Evolutionary conservation across 2,113 vertebrate genomes (phyloP).

Genomic region (Cyprinus carpio): DNA sequence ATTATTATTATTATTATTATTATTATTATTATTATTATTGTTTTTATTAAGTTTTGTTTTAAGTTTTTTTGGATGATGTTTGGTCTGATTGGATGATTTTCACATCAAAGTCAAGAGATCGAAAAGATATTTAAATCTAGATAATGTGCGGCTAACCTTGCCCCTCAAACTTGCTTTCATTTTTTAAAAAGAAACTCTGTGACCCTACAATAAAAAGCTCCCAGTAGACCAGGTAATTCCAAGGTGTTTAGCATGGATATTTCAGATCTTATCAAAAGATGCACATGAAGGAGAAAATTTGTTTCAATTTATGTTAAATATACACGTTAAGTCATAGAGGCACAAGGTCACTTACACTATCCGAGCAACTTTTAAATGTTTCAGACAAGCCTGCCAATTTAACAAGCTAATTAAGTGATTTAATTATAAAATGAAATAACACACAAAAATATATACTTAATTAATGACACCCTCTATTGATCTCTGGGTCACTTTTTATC

Average conservation of each 20-base stretch:
- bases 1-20: not conserved
- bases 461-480: not conserved
- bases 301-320: not conserved
- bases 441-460: not conserved
- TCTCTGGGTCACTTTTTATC: not conserved
- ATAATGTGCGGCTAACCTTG: constrained; percentile 6
- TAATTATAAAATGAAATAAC: not conserved
- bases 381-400: not conserved
- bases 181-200: not conserved
- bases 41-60: too few relatives aligned
- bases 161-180: not conserved
- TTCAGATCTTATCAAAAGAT: constrained; percentile 15
- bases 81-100: too few relatives aligned
- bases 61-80: too few relatives aligned
- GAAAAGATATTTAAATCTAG: constrained; percentile 12
- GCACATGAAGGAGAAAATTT: constrained; percentile 8
- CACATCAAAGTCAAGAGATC: not conserved
- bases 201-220: not conserved
- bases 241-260: constrained; percentile 2
- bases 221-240: not conserved
- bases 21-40: too few relatives aligned
- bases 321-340: not conserved
- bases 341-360: constrained; percentile 6
- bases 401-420: not conserved
- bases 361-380: not conserved